phyloP scores from a whole-genome alignment of 2,888 invertebrate species.

The Allacma fusca region DNA sequence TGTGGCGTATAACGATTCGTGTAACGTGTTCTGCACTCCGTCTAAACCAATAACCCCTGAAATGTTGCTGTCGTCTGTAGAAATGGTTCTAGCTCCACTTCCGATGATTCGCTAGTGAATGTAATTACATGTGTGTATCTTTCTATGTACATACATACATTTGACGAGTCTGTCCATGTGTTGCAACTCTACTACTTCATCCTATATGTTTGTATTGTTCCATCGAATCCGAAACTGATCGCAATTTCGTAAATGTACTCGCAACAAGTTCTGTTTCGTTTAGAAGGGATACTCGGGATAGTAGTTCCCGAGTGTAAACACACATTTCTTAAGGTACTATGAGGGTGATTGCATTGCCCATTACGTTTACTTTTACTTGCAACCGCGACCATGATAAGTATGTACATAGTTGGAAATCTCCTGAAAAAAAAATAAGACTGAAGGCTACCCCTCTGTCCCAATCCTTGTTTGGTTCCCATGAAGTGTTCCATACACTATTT shows the following conservation, averaged over 20 bases:
- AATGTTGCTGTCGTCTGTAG: background rate
- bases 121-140: background rate
- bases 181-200: background rate
- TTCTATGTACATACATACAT: background rate
- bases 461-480: conserved; percentile 27
- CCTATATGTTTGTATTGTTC: too few relatives aligned
- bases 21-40: background rate
- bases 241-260: conserved; percentile 14
- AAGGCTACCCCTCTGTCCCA: conserved; percentile 4
- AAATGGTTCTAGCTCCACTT: background rate
- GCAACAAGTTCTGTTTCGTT: background rate
- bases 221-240: background rate
- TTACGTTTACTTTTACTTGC: background rate
- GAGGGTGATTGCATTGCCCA: background rate
- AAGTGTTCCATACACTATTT: conserved; percentile 24
- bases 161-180: background rate
- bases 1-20: background rate
- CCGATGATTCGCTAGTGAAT: background rate
- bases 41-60: conserved; percentile 8
- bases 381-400: background rate
- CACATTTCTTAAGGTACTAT: background rate
- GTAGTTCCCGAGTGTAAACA: background rate
- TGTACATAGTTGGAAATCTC: background rate
- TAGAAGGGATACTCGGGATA: background rate
- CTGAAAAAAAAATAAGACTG: conserved; percentile 26